Evolutionary conservation across 92 coral and sea anemone genomes (phyloP).

Genomic region (Montipora capitata): DNA sequence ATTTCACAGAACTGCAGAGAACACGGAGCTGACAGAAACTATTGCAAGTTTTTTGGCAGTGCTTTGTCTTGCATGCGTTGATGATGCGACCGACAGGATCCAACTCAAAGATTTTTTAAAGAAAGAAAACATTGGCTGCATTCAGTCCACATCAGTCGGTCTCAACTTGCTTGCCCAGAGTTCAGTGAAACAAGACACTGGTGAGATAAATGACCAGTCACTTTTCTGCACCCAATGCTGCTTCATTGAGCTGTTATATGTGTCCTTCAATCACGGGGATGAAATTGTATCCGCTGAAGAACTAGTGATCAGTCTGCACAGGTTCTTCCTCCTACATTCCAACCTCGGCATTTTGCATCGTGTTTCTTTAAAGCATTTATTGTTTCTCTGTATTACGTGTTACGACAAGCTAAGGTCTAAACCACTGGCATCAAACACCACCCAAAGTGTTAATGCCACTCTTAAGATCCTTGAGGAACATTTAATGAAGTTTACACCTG

Average conservation of each 20-base stretch:
- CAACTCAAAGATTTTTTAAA: conserved; percentile 24
- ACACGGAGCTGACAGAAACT: conserved; percentile 42
- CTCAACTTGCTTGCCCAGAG: conserved; percentile 76
- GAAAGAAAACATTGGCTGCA: conserved; percentile 14
- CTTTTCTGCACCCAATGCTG: conserved; percentile 85
- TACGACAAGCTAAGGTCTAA: conserved; percentile 22
- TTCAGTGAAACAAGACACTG: conserved; percentile 60
- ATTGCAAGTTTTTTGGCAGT: conserved; percentile 69
- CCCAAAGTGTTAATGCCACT: conserved; percentile 56
- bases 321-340: conserved; percentile 72
- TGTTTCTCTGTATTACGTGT: conserved; percentile 64
- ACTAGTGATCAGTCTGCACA: conserved; percentile 73
- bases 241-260: conserved; percentile 79
- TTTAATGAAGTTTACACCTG: conserved; percentile 58
- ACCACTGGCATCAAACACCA: conserved; percentile 17
- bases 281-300: conserved; percentile 69
- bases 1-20: conserved; percentile 46
- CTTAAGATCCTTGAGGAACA: conserved; percentile 53
- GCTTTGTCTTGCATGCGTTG: conserved; percentile 50
- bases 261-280: conserved; percentile 77
- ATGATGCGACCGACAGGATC: conserved; percentile 26
- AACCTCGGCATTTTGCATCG: conserved; percentile 65
- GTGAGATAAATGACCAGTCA: conserved; percentile 68
- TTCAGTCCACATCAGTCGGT: conserved; percentile 58
- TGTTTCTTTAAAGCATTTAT: conserved; percentile 56